A percentile compares a stretch with the other conserved stretches of the same genome.
Evolutionary conservation across 1,140 invertebrate species (phyloP).

Genomic region (Drosophila quadrilineata): DNA sequence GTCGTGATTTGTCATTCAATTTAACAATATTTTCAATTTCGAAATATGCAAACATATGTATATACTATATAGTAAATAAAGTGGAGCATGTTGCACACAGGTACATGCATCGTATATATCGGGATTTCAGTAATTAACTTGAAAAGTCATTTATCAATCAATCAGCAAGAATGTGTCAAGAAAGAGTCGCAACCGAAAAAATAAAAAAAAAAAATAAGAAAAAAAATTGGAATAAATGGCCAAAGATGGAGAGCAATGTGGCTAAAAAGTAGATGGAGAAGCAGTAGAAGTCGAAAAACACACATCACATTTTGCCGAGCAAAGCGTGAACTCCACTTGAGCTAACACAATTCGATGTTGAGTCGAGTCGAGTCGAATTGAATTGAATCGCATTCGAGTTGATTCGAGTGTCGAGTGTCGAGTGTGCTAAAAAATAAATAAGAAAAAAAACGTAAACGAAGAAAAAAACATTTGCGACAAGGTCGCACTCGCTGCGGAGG

Average conservation of each 20-base stretch:
- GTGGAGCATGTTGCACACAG: not conserved
- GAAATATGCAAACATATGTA: not conserved
- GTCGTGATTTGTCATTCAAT: too few relatives aligned
- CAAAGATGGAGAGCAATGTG: too few relatives aligned
- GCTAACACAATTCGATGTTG: constrained; percentile 10
- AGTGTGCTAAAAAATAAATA: constrained; percentile 70
- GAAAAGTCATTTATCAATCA: constrained; percentile 75
- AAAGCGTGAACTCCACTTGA: constrained; percentile 3
- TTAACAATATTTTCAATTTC: not conserved
- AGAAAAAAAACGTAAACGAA: too few relatives aligned
- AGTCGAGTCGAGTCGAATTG: constrained; percentile 14
- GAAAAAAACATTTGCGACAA: constrained; percentile 57
- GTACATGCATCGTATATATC: constrained; percentile 33
- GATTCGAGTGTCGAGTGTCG: too few relatives aligned
- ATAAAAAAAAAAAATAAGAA: constrained; percentile 6
- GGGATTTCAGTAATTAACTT: constrained; percentile 64
- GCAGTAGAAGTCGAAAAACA: not conserved
- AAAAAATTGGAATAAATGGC: too few relatives aligned
- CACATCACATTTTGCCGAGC: constrained; percentile 11
- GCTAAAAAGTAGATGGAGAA: constrained; percentile 27
- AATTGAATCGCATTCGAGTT: too few relatives aligned
- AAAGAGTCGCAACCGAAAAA: constrained; percentile 24
- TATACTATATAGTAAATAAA: constrained; percentile 4
- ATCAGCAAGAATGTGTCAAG: constrained; percentile 64
- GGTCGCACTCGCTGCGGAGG: constrained; percentile 35